Evolutionary conservation across 2,797 vertebrate genomes (phyloP), one percentile per base, ranked within the genome.

Genomic region (Ataeniobius toweri): DNA sequence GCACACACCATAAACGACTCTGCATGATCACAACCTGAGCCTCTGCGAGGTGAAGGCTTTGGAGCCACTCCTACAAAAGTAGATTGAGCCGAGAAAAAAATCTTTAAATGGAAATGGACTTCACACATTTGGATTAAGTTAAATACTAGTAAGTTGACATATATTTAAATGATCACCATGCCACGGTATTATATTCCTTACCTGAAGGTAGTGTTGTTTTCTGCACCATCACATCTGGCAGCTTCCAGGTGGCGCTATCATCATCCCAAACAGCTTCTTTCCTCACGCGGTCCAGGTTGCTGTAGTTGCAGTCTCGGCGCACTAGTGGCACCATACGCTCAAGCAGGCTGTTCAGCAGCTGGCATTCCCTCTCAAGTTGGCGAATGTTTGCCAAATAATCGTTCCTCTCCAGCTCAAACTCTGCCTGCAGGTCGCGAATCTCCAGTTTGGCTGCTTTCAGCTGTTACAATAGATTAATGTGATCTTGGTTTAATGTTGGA

Each of bases 231-330:
- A 96, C 95, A 44, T 98, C 96, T 0, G 97, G 97, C 80, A 97
- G 88, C 93, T 92, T 97, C 98, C 97, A 98, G 82, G 92, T 81
- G 78, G 93, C 73, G 0, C 68, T 91, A 14, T 98, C 97, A 84
- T 98, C 96, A 0, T 98, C 97, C 97, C 98, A 98, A 55, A 88
- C 41, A 0, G 96, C 94, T 73, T 98, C 95, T 0, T 75, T 89
- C 81, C 92, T 91, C 75, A 97, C 88, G 51, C 92, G 96, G 76
- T 97, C 96, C 83, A 97, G 87, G 88, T 95, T 98, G 95, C 96
- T 97, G 90, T 97, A 98, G 95, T 96, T 98, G 85, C 97, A 97
- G 93, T 98, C 96, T 0, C 95, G 82, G 24, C 94, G 92, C 79
- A 98, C 84, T 0, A 99, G 95, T 1, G 94, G 91, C 86, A 95